phyloP scores from a whole-genome alignment of 2,797 vertebrate species.

The Macroramphosus scolopax region DNA sequence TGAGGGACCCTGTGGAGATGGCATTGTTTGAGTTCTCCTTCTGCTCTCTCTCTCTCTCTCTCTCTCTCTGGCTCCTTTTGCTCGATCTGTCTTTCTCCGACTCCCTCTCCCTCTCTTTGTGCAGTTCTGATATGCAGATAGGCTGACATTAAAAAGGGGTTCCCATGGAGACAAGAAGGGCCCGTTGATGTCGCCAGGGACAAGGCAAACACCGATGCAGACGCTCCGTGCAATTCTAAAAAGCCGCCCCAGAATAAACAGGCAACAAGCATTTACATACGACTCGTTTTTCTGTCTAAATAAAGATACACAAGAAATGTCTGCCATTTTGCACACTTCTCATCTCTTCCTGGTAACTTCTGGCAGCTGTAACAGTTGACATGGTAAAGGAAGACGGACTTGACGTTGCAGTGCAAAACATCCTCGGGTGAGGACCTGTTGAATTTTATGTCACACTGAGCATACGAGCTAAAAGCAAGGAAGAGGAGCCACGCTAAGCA shows the following conservation, averaged over 20 bases:
- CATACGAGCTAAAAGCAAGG: slow-evolving; percentile 7
- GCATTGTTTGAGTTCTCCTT: slow-evolving; percentile 72
- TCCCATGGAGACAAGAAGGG: slow-evolving; percentile 81
- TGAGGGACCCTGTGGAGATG: slow-evolving; percentile 69
- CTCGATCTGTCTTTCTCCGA: slow-evolving; percentile 53
- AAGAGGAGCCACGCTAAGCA: slow-evolving; percentile 30
- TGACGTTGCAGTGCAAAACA: slow-evolving; percentile 25
- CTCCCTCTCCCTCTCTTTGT: slow-evolving; percentile 62
- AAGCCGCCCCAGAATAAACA: slow-evolving; percentile 67
- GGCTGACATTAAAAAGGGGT: slow-evolving; percentile 82
- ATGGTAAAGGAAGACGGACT: slow-evolving; percentile 4
- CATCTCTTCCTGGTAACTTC: slow-evolving; percentile 44
- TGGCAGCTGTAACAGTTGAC: slow-evolving; percentile 30
- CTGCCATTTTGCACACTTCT: slow-evolving; percentile 39
- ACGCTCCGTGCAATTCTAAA: slow-evolving; percentile 56
- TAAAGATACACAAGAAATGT: slow-evolving; percentile 39
- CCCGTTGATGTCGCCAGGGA: slow-evolving; percentile 69
- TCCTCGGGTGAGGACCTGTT: slow-evolving; percentile 41
- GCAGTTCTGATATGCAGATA: slow-evolving; percentile 81
- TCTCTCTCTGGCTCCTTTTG: slow-evolving; percentile 50
- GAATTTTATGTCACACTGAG: slow-evolving; percentile 28
- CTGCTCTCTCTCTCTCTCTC: slow-evolving; percentile 47
- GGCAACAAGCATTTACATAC: slow-evolving; percentile 65
- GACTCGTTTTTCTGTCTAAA: slow-evolving; percentile 59
- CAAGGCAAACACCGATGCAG: slow-evolving; percentile 67